Evolutionary conservation across 2,113 vertebrate genomes (phyloP).

Genomic region (Struthidea cinerea): DNA sequence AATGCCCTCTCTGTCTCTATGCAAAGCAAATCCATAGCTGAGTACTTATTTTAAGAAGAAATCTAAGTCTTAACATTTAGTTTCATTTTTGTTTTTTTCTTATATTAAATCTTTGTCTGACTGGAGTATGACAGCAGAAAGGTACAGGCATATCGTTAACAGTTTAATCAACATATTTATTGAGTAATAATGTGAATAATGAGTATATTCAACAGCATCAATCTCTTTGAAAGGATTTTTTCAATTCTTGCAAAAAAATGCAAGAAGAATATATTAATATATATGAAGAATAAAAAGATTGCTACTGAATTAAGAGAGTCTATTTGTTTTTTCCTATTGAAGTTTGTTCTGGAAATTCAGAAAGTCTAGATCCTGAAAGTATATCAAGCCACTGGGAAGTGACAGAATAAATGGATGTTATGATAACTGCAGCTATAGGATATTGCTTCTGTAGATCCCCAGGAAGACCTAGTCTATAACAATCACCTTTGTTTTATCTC

Average conservation of each 20-base stretch:
- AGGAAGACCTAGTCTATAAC: background rate
- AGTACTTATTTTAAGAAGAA: background rate
- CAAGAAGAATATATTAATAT: background rate
- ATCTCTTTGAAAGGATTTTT: background rate
- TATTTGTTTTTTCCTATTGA: background rate
- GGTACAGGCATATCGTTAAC: background rate
- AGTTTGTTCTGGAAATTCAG: background rate
- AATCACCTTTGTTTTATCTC: background rate
- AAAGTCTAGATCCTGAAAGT: background rate
- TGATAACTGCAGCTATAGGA: background rate
- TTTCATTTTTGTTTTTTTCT: background rate
- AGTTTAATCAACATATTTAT: background rate
- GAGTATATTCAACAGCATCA: background rate
- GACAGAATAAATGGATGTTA: background rate
- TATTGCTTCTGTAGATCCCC: background rate
- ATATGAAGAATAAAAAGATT: background rate
- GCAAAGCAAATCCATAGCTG: background rate
- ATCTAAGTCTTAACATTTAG: background rate
- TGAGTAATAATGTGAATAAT: background rate
- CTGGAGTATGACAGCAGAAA: background rate
- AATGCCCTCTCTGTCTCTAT: background rate
- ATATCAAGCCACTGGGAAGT: background rate
- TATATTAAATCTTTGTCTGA: background rate
- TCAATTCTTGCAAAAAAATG: background rate
- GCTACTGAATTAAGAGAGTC: background rate